phyloP scores from a whole-genome alignment of 2,797 vertebrate genomes.

The Masticophis lateralis region DNA sequence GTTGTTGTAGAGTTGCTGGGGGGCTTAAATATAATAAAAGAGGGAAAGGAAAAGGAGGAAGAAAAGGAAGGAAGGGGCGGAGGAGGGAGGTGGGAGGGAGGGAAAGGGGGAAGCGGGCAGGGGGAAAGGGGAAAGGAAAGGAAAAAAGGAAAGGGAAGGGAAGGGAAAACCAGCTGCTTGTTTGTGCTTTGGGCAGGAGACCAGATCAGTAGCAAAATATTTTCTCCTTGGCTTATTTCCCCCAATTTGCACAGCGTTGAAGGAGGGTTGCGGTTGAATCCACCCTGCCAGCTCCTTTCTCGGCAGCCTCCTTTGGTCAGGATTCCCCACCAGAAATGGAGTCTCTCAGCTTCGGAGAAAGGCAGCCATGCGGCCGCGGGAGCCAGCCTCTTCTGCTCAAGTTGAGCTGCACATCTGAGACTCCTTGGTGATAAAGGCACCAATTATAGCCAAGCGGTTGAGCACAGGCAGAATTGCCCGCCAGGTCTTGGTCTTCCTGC shows the following conservation, averaged over 20 bases:
- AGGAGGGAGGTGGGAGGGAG: too few species aligned
- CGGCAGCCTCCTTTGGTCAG: background rate
- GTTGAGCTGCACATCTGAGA: background rate
- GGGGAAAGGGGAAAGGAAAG: too few species aligned
- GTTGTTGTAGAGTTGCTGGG: background rate
- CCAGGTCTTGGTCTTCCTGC: background rate
- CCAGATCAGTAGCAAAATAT: background rate
- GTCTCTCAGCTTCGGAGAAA: background rate
- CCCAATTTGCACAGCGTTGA: background rate
- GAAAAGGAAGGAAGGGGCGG: too few species aligned
- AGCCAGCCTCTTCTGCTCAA: background rate
- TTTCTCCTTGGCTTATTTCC: background rate
- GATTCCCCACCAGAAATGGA: background rate
- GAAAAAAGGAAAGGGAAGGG: too few species aligned
- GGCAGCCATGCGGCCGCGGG: background rate
- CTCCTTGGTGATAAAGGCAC: background rate
- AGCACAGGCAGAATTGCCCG: background rate
- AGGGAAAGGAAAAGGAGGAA: background rate
- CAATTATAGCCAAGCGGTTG: background rate
- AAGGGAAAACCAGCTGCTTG: background rate
- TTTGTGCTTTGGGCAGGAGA: background rate
- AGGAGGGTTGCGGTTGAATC: background rate
- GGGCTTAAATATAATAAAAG: background rate
- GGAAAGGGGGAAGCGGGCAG: accelerated
- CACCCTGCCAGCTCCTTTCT: background rate